Evolutionary conservation across 1,140 invertebrate species (phyloP), one percentile per base, ranked within the genome.

Genomic region (Temnothorax longispinosus): DNA sequence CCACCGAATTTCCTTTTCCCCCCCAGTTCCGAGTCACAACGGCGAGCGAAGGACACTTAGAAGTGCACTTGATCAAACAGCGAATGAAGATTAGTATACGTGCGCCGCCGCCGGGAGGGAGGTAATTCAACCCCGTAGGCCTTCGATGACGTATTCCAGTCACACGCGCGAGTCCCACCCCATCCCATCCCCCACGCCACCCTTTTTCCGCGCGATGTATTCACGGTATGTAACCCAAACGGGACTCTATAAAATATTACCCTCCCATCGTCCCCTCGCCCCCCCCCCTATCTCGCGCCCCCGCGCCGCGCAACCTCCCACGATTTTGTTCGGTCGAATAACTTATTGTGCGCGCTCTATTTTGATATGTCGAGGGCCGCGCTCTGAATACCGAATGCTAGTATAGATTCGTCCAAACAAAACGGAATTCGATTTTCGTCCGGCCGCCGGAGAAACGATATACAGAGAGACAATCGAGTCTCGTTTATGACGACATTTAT

Each of bases 171-270:
- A 65, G 32, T 69, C 44, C 52, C 65, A 71, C 56, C 75, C 76
- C 86, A 60, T 21, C 75, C 76, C 80, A 60, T 21, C 74, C 56
- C 44, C 76, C 69, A 80, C 67, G 52, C 41, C 81, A 32, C 85
- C 86, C 85, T 64, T 80, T 78, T 80, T 85, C 81, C 58, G 50
- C 65, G 84, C 90, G 89, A 93, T 87, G 88, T 93, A 93, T 93
- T 93, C 92, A 91, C 85, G 87, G 89, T 92, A 90, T 92, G 90
- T 93, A 92, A 92, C 92, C 86, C 91, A 89, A 93, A 91, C 89
- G 92, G 89, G 89, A 89, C 91, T 91, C 88, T 90, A 93, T 93
- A 92, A 93, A 92, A 93, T 92, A 92, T 92, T 93, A 92, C 90
- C 89, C 90, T 90, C 88, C 82, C 87, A 72, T 84, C 52, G 27